Evolutionary conservation across 2,888 invertebrate species (phyloP).

Genomic region (Sesia apiformis): DNA sequence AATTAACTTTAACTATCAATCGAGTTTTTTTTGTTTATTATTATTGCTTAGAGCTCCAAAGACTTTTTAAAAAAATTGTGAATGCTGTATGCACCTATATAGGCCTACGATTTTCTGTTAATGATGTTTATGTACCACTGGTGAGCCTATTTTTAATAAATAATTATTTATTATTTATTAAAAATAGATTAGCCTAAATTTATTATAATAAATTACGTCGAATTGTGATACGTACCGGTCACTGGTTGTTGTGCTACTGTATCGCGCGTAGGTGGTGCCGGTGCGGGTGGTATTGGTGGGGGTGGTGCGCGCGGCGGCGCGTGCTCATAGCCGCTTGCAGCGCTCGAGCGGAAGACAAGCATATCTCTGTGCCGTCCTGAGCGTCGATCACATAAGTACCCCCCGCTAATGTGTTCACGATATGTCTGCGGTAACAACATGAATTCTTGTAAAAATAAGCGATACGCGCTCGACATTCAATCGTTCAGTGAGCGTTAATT

Average conservation of each 20-base stretch:
- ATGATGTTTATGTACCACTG: neutral
- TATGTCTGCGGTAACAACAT: slow-evolving; percentile 47
- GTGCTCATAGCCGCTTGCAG: slow-evolving; percentile 27
- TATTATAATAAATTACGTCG: neutral
- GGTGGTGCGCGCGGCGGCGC: slow-evolving; percentile 11
- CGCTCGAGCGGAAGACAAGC: slow-evolving; percentile 35
- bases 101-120: too few species aligned
- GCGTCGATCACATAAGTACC: slow-evolving; percentile 70
- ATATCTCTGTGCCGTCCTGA: slow-evolving; percentile 75
- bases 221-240: slow-evolving; percentile 9
- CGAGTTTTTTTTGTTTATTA: too few species aligned
- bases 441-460: neutral
- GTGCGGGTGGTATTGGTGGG: slow-evolving; percentile 3
- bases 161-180: too few species aligned
- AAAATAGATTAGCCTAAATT: too few species aligned
- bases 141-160: neutral
- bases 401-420: slow-evolving; percentile 72
- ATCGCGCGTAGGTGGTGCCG: too few species aligned
- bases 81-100: too few species aligned
- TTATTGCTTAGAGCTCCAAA: too few species aligned
- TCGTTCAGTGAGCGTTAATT: neutral
- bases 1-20: too few species aligned
- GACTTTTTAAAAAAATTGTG: too few species aligned
- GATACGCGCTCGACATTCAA: too few species aligned
- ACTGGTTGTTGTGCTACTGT: slow-evolving; percentile 19